A percentile compares a stretch with the other conserved stretches of the same genome.
Evolutionary conservation across 2,888 invertebrate species (phyloP).

Genomic region (Dendrolimus houi): DNA sequence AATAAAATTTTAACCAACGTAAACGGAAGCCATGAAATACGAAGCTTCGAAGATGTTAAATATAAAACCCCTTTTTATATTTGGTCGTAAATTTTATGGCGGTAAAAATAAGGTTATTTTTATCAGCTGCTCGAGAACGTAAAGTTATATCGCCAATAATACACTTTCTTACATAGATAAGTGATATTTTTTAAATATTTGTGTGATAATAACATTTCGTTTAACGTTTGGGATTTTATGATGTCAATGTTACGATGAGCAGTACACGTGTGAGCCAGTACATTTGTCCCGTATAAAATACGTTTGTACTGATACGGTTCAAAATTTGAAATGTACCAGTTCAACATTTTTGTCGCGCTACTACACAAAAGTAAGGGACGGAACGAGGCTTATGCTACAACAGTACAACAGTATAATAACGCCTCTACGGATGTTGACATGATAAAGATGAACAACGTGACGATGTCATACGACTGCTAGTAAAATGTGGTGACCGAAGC

Average conservation of each 20-base stretch:
- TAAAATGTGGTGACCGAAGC: no score
- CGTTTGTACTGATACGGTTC: no score
- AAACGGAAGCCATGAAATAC: background rate
- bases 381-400: no score
- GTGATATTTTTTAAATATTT: background rate
- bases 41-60: background rate
- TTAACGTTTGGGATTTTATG: background rate
- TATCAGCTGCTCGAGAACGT: background rate
- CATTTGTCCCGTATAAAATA: no score
- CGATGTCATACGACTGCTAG: no score
- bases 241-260: background rate
- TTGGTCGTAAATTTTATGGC: background rate
- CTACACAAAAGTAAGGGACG: no score
- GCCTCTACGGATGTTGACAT: no score
- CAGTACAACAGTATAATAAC: no score
- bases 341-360: no score
- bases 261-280: no score
- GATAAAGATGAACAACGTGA: no score
- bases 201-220: background rate
- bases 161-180: background rate
- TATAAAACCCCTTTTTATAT: background rate
- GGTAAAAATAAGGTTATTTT: background rate
- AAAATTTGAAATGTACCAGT: no score
- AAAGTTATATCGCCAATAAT: background rate
- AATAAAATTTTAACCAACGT: background rate